A percentile compares a stretch with the other conserved stretches of the same genome.
These are phyloP conservation scores for Notoglanidium macrostoma DNA, from an alignment of 2,797 vertebrate genomes.

Conservation along the genomic window DNA sequence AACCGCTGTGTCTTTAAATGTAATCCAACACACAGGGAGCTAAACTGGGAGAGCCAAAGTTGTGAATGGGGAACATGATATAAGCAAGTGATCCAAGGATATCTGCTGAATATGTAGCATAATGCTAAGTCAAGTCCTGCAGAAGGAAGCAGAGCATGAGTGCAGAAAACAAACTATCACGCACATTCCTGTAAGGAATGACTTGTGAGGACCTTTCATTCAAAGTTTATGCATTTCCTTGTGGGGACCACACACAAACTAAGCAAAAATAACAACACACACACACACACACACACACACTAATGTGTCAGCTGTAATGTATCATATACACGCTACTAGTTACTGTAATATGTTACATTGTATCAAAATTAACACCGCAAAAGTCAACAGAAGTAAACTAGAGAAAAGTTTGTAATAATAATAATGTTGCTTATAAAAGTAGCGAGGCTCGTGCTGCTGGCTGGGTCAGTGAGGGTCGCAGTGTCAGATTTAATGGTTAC, in stretches of 20 bases:
- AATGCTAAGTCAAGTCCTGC: constrained; percentile 4
- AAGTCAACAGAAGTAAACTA: not conserved
- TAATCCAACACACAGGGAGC: constrained; percentile 27
- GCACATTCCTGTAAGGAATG: not conserved
- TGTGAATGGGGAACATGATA: constrained; percentile 48
- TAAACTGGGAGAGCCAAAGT: constrained; percentile 34
- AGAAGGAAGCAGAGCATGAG: too few relatives aligned
- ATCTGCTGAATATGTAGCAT: constrained; percentile 22
- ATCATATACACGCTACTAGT: not conserved
- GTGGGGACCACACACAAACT: not conserved
- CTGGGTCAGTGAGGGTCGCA: not conserved
- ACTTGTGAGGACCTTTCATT: not conserved
- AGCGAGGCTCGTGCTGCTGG: not conserved
- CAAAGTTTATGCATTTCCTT: too few relatives aligned
- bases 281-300: not conserved
- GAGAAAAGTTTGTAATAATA: not conserved
- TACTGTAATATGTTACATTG: not conserved
- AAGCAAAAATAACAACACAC: not conserved
- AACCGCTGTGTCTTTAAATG: constrained; percentile 43
- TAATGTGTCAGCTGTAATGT: not conserved
- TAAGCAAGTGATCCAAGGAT: constrained; percentile 3
- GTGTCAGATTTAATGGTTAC: constrained; percentile 26
- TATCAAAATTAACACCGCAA: not conserved
- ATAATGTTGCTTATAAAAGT: not conserved
- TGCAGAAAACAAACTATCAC: not conserved